Percentiles rank a stretch among this genome's conserved stretches.
phyloP scores from a whole-genome alignment of 2,797 vertebrate species.

The Gephyroberyx darwinii region DNA sequence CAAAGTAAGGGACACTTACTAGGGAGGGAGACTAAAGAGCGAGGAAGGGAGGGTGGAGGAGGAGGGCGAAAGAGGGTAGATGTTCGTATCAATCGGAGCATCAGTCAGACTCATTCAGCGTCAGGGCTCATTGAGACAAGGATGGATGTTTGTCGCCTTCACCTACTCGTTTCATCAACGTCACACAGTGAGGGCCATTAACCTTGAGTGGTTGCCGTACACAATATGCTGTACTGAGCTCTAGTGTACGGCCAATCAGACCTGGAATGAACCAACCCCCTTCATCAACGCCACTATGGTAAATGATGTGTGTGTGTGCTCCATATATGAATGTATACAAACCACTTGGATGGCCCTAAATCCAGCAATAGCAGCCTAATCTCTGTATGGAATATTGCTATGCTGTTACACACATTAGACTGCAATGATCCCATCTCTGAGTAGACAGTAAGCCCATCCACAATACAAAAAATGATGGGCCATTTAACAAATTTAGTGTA shows the following conservation, averaged over 20 bases:
- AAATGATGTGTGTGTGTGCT: not conserved
- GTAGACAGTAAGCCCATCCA: not conserved
- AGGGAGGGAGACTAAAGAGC: not conserved
- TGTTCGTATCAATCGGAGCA: conserved; percentile 8
- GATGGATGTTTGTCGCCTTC: conserved; percentile 56
- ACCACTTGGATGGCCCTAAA: not conserved
- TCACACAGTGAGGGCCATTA: conserved; percentile 47
- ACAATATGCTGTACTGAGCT: conserved; percentile 13
- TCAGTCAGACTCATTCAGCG: conserved; percentile 22
- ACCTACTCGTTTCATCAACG: conserved; percentile 47
- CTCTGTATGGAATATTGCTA: not conserved
- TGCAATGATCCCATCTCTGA: not conserved
- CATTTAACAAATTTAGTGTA: not conserved
- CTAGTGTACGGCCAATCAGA: conserved; percentile 12
- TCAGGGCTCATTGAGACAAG: conserved; percentile 37
- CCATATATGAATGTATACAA: conserved; percentile 1
- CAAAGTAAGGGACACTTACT: conserved; percentile 3
- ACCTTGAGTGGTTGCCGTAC: conserved; percentile 48
- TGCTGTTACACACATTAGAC: not conserved
- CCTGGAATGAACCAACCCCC: conserved; percentile 21
- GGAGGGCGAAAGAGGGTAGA: not conserved
- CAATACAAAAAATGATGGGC: not conserved
- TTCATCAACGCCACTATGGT: conserved; percentile 3
- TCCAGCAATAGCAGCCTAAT: not conserved
- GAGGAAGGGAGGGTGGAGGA: not conserved